These are phyloP conservation scores for Deroptyus accipitrinus DNA, from an alignment of 2,113 vertebrate genomes.

Conservation along the genomic window DNA sequence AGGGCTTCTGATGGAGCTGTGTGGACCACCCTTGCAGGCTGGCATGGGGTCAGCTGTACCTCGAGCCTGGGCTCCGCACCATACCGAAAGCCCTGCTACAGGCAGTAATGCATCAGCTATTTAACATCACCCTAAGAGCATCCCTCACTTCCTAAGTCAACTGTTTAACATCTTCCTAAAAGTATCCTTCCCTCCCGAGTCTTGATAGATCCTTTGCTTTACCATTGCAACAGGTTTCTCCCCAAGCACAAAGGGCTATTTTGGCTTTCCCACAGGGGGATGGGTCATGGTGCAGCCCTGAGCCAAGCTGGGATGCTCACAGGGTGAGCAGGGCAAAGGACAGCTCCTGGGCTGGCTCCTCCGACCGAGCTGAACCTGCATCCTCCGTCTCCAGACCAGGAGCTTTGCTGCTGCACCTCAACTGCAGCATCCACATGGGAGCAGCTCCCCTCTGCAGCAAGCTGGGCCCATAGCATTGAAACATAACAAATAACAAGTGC, in stretches of 20 bases:
- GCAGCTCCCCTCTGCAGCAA: background rate
- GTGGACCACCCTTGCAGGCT: fast-evolving
- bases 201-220: background rate
- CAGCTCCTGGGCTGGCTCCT: background rate
- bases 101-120: background rate
- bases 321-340: background rate
- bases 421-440: fast-evolving
- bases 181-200: background rate
- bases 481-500: background rate
- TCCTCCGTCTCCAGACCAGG: background rate
- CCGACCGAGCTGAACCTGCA: fast-evolving
- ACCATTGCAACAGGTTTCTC: background rate
- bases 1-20: background rate
- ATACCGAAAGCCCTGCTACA: background rate
- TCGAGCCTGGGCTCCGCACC: background rate
- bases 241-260: background rate
- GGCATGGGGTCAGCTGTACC: background rate
- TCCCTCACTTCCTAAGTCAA: too few species aligned
- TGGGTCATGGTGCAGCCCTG: fast-evolving
- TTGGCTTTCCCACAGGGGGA: background rate
- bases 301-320: background rate
- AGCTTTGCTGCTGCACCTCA: background rate
- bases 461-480: background rate
- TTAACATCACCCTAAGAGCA: background rate
- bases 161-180: background rate